Base-by-base conservation (phyloP, 2,888 invertebrate species). In the Polyploca ridens region DNA sequence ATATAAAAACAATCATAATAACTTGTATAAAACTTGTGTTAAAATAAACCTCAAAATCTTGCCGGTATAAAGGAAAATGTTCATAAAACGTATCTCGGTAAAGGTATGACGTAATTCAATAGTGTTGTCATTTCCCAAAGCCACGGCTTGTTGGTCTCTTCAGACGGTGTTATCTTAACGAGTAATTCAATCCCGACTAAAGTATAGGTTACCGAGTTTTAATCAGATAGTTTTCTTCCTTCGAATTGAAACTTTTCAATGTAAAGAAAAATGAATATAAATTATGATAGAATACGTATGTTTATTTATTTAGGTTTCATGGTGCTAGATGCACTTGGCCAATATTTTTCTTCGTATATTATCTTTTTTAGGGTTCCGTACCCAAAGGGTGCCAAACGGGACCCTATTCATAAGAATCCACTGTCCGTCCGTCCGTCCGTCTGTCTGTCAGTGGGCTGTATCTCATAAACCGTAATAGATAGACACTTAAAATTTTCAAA, bases 71-170 rank as follows among this genome's bases (percentile, higher is more conserved):
- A 41, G 61, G 19, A 61, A 61, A 61, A 41, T 61, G 16, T 41
- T 61, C 14, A 61, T 61, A 41, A 61, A 61, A 61, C 41, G 27
- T 16, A 33, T 13, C 41, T 19, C 5, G 41, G 44, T 41, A 61
- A 61, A 61, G 54, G 62, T 62, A 46, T 54, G 19, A 60, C 46
- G 77, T 72, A 78, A 77, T 69, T 60, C 62, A 67, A 78, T 77
- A 77, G 61, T 65, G 72, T 71, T 78, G 78, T 69, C 64, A 64
- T 64, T 54, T 58, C 63, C 58, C 58, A 58, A 63, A 63, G 63
- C 58, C 60, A 59, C 33, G 33, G 58, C 49, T 60, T 54, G 46
- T 41, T 61, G 61, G 61, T 61, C 61, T 19, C 41, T 19, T 54
- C 54, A 54, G 54, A 54, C 54, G 41, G 61, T n/a, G 61, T 41